A percentile compares a stretch with the other conserved stretches of the same genome.
Evolutionary conservation across 2,797 vertebrate species (phyloP).

Genomic region (Alcedo quadribrachys): DNA sequence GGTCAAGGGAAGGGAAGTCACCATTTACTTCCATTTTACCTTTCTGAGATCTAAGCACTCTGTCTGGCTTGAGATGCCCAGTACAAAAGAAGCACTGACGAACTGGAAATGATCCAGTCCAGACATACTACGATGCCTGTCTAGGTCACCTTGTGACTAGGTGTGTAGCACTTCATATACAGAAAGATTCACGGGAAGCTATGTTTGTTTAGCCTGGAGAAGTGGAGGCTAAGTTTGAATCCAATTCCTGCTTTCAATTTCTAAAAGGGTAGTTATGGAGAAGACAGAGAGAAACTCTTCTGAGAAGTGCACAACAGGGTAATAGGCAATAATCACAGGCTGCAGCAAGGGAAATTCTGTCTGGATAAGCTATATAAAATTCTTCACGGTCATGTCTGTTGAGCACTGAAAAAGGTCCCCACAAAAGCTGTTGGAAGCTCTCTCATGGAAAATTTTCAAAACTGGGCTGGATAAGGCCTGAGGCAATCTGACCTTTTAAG

Average conservation of each 20-base stretch:
- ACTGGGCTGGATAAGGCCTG: background rate
- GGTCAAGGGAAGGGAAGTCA: background rate
- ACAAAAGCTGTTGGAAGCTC: background rate
- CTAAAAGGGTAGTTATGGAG: background rate
- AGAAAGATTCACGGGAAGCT: background rate
- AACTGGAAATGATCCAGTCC: background rate
- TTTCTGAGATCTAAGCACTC: background rate
- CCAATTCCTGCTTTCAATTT: background rate
- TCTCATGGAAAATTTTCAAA: background rate
- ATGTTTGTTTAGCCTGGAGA: background rate
- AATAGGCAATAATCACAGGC: background rate
- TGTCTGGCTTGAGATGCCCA: background rate
- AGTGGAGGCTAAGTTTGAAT: background rate
- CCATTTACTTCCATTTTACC: background rate
- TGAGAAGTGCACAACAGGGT: background rate
- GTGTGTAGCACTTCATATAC: background rate
- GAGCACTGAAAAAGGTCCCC: background rate
- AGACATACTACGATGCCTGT: background rate
- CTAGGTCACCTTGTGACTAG: background rate
- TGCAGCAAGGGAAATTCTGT: background rate
- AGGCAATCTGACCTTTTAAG: background rate
- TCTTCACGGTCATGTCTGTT: background rate
- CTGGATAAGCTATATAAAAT: background rate
- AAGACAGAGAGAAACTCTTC: background rate
- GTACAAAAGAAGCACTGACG: background rate